Evolutionary conservation across 1,140 invertebrate genomes (phyloP), one percentile per base, ranked within the genome.

Genomic region (Microplitis mediator): DNA sequence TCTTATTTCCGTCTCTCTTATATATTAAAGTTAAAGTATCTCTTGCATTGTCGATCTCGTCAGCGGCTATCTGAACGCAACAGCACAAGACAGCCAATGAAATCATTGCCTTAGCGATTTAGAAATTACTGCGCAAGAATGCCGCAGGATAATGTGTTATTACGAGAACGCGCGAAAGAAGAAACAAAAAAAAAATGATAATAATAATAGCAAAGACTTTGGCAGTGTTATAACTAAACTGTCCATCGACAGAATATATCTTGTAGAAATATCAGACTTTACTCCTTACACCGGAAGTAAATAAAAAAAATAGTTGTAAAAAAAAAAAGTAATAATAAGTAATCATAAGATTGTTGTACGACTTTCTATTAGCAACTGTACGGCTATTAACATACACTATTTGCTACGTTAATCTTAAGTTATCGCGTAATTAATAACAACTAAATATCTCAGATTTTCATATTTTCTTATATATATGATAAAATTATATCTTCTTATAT

Each of bases 61-160:
- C 39, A 11, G 11, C 23, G 23, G 23, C 23, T 23, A 23, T 23
- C 23, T 23, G 23, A 9, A 45, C 39, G 11, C 4, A 45, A 8
- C 5, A 45, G 5, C 9, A 45, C 39, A 36, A 31, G 69, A 70
- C 60, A 56, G 54, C 16, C 39, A 60, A 73, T 73, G 60, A 73
- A 73, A 73, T 73, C 66, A 73, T 73, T 73, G 66, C 39, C 66
- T 50, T 52, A 31, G 56, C 11, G 34, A 69, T 73, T 73, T 73
- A 73, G 60, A 73, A 73, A 73, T 73, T 69, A 73, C 67, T 73
- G 71, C 50, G 72, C 72, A 73, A 67, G 65, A 73, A 31, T 45
- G 66, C 66, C 51, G 34, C 60, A 31, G 72, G 72, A 63, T 52
- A 68, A 64, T 61, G 60, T 69, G 62, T 60, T n/a, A 6, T 60